phyloP scores from a whole-genome alignment of 2,113 vertebrate genomes.

The Gobius niger region DNA sequence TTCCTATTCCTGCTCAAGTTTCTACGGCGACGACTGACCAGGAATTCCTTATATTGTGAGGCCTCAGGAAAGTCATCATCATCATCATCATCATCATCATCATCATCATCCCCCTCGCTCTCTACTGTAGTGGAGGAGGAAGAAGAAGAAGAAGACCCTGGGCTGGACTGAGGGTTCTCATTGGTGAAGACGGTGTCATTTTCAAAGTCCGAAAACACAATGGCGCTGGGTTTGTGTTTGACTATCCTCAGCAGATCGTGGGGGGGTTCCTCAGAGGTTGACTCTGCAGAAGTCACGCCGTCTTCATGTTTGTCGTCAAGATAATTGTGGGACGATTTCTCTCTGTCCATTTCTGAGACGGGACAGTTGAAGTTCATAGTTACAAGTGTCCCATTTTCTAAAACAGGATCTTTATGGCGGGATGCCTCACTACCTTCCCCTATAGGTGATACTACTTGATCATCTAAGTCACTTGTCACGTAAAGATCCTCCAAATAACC shows the following conservation, averaged over 20 bases:
- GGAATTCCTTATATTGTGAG: slow-evolving; percentile 65
- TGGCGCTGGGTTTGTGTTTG: slow-evolving; percentile 74
- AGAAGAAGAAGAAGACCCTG: slow-evolving; percentile 55
- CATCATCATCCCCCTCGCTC: slow-evolving; percentile 30
- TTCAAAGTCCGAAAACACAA: slow-evolving; percentile 72
- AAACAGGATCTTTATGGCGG: background rate
- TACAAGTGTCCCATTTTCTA: slow-evolving; percentile 12
- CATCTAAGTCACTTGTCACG: slow-evolving; percentile 3
- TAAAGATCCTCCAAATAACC: slow-evolving; percentile 12
- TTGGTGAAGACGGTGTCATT: slow-evolving; percentile 6
- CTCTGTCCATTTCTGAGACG: slow-evolving; percentile 1
- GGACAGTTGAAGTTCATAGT: background rate
- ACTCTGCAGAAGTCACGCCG: background rate
- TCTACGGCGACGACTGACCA: slow-evolving; percentile 64
- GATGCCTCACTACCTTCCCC: background rate
- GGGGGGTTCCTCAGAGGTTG: slow-evolving; percentile 20
- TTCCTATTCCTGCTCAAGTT: slow-evolving; percentile 62
- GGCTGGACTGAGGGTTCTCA: slow-evolving; percentile 47
- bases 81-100: slow-evolving; percentile 52
- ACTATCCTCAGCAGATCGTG: slow-evolving; percentile 66
- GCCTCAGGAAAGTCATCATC: slow-evolving; percentile 70
- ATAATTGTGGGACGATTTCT: slow-evolving; percentile 14
- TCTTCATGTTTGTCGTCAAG: background rate
- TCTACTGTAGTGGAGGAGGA: slow-evolving; percentile 43
- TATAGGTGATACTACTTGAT: slow-evolving; percentile 3